Conservation (phyloP, 1,140 invertebrate genomes). For the Heliothis virescens region DNA sequence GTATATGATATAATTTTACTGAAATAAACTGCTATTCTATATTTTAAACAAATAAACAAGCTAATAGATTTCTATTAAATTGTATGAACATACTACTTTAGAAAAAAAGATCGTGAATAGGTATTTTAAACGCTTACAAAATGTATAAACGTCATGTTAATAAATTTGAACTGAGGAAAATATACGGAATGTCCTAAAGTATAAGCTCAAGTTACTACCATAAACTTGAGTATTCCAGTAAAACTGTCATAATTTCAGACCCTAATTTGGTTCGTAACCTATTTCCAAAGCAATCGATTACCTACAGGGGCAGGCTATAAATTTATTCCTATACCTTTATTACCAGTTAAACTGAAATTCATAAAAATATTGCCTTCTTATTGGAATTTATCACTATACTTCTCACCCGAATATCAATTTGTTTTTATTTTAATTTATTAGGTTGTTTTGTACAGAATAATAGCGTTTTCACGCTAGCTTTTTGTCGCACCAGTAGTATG, state of each 20-base stretch:
- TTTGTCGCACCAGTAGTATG: too few species aligned
- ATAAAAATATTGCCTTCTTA: neutral
- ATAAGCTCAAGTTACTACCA: neutral
- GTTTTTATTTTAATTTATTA: neutral
- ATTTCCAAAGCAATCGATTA: neutral
- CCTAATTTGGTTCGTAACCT: neutral
- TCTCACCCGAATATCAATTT: neutral
- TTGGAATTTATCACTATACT: neutral
- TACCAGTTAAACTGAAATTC: neutral
- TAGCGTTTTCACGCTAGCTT: too few species aligned
- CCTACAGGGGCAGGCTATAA: neutral
- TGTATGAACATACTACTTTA: too few species aligned
- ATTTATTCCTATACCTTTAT: slow-evolving; percentile 1
- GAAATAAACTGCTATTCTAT: too few species aligned
- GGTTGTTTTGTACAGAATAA: too few species aligned
- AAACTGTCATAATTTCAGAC: neutral
- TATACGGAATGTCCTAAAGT: neutral
- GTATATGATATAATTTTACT: too few species aligned
- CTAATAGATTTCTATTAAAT: too few species aligned
- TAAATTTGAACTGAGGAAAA: too few species aligned
- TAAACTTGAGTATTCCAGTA: neutral
- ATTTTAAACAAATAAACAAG: too few species aligned
- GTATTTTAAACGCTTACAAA: too few species aligned
- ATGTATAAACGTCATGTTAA: too few species aligned
- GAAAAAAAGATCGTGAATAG: too few species aligned